Conservation (phyloP, 2,797 vertebrate genomes). For the Potorous gilbertii region DNA sequence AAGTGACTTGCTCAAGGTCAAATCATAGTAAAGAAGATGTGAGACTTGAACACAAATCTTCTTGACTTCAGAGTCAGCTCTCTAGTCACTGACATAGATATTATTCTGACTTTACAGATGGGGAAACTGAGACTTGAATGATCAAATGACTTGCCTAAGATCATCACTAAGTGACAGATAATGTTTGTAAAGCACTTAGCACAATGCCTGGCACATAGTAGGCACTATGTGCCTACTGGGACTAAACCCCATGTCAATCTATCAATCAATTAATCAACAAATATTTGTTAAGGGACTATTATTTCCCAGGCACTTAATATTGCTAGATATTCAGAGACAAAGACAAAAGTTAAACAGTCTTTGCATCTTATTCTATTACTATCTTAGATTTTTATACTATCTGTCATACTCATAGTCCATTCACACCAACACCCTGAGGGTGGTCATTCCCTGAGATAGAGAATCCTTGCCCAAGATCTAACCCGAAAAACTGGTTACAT, state of each 20-base stretch:
- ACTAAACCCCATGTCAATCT: background rate
- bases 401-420: background rate
- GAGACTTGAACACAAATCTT: background rate
- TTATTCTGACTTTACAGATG: background rate
- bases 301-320: background rate
- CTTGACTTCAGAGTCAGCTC: background rate
- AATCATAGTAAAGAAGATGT: background rate
- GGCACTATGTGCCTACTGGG: too few relatives aligned
- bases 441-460: background rate
- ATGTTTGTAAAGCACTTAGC: too few relatives aligned
- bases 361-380: background rate
- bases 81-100: background rate
- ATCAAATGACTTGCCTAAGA: background rate
- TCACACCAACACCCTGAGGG: background rate
- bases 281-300: background rate
- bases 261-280: background rate
- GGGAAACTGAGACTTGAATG: background rate
- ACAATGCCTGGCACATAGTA: too few relatives aligned
- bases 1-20: background rate
- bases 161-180: background rate
- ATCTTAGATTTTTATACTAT: background rate
- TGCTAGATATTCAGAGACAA: background rate
- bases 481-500: background rate
- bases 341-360: background rate
- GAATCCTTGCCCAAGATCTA: background rate